Base-by-base conservation (phyloP, 2,888 invertebrate species). In the Sesia apiformis region DNA sequence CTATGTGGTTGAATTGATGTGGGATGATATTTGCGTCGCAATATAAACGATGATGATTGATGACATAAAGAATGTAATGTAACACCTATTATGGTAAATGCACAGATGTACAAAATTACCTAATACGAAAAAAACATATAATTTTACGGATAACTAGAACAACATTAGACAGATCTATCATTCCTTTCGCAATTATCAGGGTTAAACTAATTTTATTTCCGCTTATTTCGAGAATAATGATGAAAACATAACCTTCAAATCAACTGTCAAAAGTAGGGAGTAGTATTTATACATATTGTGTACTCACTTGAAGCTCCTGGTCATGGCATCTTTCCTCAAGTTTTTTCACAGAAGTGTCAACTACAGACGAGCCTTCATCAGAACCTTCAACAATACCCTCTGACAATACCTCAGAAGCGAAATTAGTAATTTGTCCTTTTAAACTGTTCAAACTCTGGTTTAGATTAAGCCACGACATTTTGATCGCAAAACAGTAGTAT, bases 401-500 rank as follows among this genome's bases (percentile, higher is more conserved):
- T 62, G 95, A 93, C 74, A 97, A 91, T 66, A 97, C 96, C 84
- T 96, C 97, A 78, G 95, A 95, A 57, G 97, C 97, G 71, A 97
- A 94, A 87, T 92, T 97, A 42, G 94, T 93, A 70, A 97, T 92
- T 90, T 97, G 97, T 64, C 96, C 97, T 81, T 96, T 97, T 63
- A 97, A 85, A 82, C 91, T 93, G 74, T 81, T 92, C 63, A 92
- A 85, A 84, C 92, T 92, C 68, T 92, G 90, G 78, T 94, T 94
- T 57, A 91, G 71, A 77, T 92, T 92, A 58, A 93, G 86, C 94
- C 94, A 94, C 79, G 93, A 91, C 93, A 93, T 93, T 68, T 76
- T 85, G 43, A 56, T 58, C 55, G 42, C 8, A 38, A 59, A 54
- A 56, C 60, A 61, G 63, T 67, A 69, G 58, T 63, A 59, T 64